Evolutionary conservation across 2,113 vertebrate species (phyloP), one percentile per base, ranked within the genome.

Genomic region (Xenopus borealis): DNA sequence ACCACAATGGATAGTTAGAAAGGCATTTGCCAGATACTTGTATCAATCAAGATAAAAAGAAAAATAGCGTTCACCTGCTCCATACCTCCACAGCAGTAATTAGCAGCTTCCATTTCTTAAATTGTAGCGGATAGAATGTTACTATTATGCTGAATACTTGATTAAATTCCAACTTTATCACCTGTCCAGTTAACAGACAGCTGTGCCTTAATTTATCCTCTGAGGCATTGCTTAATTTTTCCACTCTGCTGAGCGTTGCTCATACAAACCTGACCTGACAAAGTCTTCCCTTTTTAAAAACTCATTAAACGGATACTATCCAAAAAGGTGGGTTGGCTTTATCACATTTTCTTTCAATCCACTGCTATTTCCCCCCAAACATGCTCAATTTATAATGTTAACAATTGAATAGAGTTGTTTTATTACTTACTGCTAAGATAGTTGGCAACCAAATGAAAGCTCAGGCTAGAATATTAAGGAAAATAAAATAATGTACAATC

Each of bases 121-220:
- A 44, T 40, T 33, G 62, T 19, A 50, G 61, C 16, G n/a, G 69
- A 18, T 64, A 64, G 61, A 64, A 44, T 72, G 50, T 20, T 55
- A 72, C 17, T 19, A 55, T 64, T 72, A 64, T 16, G 23, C 65
- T 68, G 57, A 68, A 44, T 17, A 75, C 72, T 75, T 68, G 72
- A 62, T 69, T 75, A 68, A 44, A 75, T 33, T 52, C 45, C 45
- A 75, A 45, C 72, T 68, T 66, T 69, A 75, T 75, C 65, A 75
- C 72, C 72, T 75, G 65, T 75, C 72, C 65, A 69, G 50, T 65
- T 68, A 67, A 52, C 44, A 20, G 46, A 62, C 55, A 75, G 65
- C 72, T 57, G 61, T 19, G 18, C 62, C 57, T 62, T 62, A 75
- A 75, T 75, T 68, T 62, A 65, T 61, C 53, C 52, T 67, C 59